Percentiles rank a stretch among this genome's conserved stretches.
Evolutionary conservation across 2,888 invertebrate genomes (phyloP).

Genomic region (Exephanes ischioxanthus): DNA sequence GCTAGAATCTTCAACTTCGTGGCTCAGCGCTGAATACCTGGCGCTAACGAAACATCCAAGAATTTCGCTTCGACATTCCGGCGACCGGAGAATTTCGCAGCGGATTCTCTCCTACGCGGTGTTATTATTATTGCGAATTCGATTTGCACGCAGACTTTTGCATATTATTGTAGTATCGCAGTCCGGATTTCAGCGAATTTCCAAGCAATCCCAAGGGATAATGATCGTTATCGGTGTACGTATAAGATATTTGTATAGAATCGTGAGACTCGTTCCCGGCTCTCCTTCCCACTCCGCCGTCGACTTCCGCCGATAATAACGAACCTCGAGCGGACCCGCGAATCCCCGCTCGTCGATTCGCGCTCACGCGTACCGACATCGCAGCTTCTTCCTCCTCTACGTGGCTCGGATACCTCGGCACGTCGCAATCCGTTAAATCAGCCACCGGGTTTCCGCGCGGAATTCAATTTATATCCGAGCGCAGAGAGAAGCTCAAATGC

Average conservation of each 20-base stretch:
- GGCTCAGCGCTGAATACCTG: not conserved
- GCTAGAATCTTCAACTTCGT: not conserved
- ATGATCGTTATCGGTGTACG: conserved; percentile 30
- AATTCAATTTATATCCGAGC: conserved; percentile 78
- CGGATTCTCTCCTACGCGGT: not conserved
- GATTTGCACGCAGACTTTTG: not conserved
- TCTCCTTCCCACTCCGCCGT: not conserved
- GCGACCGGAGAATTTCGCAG: not conserved
- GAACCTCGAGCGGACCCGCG: conserved; percentile 42
- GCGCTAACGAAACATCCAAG: not conserved
- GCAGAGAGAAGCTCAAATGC: conserved; percentile 40
- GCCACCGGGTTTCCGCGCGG: conserved; percentile 73
- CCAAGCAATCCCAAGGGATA: conserved; percentile 17
- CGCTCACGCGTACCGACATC: conserved; percentile 23
- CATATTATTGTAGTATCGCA: not conserved
- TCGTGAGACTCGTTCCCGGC: conserved; percentile 37
- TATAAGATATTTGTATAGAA: conserved; percentile 52
- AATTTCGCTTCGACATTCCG: not conserved
- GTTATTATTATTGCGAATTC: not conserved
- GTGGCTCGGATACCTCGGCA: conserved; percentile 56
- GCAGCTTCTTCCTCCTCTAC: conserved; percentile 25
- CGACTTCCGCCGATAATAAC: conserved; percentile 56
- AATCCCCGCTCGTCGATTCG: conserved; percentile 31
- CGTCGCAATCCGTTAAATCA: conserved; percentile 76
- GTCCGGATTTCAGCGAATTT: conserved; percentile 23